A percentile compares a stretch with the other conserved stretches of the same genome.
Conservation (phyloP, 2,888 invertebrate species). For the Lagria hirta region DNA sequence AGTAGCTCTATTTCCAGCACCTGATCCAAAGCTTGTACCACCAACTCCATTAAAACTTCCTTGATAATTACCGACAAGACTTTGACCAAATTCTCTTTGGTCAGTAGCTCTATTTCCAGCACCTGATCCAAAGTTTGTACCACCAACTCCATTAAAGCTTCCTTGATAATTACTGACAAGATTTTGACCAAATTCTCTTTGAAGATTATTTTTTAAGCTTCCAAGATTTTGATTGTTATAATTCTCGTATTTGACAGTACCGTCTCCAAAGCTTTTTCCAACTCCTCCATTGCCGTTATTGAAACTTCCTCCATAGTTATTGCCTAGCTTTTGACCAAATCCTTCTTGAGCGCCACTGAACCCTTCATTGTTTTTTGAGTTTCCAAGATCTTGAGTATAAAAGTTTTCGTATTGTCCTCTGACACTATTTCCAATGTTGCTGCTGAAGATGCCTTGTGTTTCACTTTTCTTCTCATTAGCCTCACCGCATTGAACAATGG, state of each 20-base stretch:
- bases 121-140: not conserved
- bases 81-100: conserved; percentile 28
- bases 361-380: too few species aligned
- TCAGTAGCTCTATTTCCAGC: conserved; percentile 13
- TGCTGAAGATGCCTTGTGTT: conserved; percentile 24
- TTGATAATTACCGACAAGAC: conserved; percentile 29
- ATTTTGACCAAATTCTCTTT: too few species aligned
- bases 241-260: conserved; percentile 4
- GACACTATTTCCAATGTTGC: conserved; percentile 12
- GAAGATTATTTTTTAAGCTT: conserved; percentile 9
- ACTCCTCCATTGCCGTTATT: conserved; percentile 5
- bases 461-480: conserved; percentile 24
- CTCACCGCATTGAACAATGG: conserved; percentile 20
- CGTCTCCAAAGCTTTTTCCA: conserved; percentile 1
- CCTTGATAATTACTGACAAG: conserved; percentile 5
- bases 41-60: conserved; percentile 31
- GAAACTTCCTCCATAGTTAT: too few species aligned
- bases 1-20: conserved; percentile 33
- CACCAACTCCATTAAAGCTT: too few species aligned
- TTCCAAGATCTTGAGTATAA: too few species aligned
- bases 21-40: conserved; percentile 8
- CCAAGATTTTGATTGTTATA: conserved; percentile 6
- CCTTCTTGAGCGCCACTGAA: too few species aligned
- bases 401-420: too few species aligned
- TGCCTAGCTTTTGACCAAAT: too few species aligned